Base-by-base conservation (phyloP, 2,888 invertebrate species). In the Cremastobaeus sp. region DNA sequence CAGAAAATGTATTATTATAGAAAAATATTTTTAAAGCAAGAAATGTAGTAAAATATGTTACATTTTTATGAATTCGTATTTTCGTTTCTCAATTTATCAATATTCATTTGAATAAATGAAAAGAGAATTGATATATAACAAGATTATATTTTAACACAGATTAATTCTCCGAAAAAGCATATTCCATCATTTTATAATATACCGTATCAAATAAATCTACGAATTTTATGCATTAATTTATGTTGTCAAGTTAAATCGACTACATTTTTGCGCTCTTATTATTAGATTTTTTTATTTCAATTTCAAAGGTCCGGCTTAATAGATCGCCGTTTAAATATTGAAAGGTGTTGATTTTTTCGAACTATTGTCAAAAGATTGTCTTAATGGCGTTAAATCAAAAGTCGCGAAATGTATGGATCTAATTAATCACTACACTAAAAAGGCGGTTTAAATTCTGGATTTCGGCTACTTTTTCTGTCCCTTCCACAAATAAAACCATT, bases 351-450 rank as follows among this genome's bases (percentile, higher is more conserved):
- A 15, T 28, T 66, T 54, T 60, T 20, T n/a, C n/a, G n/a, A n/a
- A n/a, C n/a, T 43, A 35, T 60, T 15, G 54, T 66, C 52, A 55
- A 66, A 47, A 28, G 55, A 48, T 41, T 34, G 55, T 39, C 47
- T 34, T 25, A 48, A 55, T 39, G 20, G 37, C 12, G 17, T 48
- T 65, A 55, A 55, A 18, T 55, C 25, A 66, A 48, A 55, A 32
- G 6, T 43, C 48, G 35, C 15, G 57, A 57, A 66, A 47, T 48
- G 41, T 35, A 28, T 43, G 48, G 39, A 21, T 48, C 25, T 39
- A 39, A 55, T 65, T 66, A 55, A 65, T 65, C 45, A 20, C 41
- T 18, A 66, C 43, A 57, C 3, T 2, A 55, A 57, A 47, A 55
- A 50, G 43, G 48, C 55, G 57, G 12, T 50, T 48, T 57, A 57